phyloP scores from a whole-genome alignment of 2,888 invertebrate species.

The Phrixothrix hirtus region DNA sequence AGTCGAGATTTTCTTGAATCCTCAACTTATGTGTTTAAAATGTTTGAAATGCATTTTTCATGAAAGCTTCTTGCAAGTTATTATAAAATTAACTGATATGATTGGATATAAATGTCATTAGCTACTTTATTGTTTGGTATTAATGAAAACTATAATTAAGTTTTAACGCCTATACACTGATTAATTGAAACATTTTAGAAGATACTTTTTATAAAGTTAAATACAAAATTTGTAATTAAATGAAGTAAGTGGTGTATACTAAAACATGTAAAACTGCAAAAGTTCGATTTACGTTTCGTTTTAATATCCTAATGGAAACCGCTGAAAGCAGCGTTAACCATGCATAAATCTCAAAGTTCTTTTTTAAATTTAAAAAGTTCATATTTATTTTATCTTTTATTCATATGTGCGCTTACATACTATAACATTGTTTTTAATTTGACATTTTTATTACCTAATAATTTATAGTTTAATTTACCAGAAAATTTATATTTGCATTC shows the following conservation, averaged over 20 bases:
- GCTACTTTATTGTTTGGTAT: too few relatives aligned
- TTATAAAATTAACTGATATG: too few relatives aligned
- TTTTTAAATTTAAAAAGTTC: slow-evolving; percentile 20
- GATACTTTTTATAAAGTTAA: too few relatives aligned
- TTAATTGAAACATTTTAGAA: too few relatives aligned
- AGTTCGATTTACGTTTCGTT: slow-evolving; percentile 26
- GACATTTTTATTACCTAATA: not conserved
- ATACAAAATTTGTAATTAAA: not conserved
- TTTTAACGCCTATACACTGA: not conserved
- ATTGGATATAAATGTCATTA: too few relatives aligned
- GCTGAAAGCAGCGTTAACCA: slow-evolving; percentile 44
- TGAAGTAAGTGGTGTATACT: not conserved
- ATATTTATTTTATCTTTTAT: slow-evolving; percentile 14
- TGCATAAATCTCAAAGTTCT: slow-evolving; percentile 42
- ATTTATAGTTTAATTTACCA: not conserved
- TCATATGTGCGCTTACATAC: not conserved
- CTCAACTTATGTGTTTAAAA: too few relatives aligned
- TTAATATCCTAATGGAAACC: slow-evolving; percentile 40
- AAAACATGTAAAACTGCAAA: not conserved
- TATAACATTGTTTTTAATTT: slow-evolving; percentile 1
- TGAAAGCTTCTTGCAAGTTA: too few relatives aligned
- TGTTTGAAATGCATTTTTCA: too few relatives aligned
- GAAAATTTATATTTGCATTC: too few relatives aligned
- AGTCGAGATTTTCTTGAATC: too few relatives aligned
- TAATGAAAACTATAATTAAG: too few relatives aligned